These are phyloP conservation scores for Pygocentrus nattereri DNA, from an alignment of 2,797 vertebrate genomes.

Conservation along the genomic window DNA sequence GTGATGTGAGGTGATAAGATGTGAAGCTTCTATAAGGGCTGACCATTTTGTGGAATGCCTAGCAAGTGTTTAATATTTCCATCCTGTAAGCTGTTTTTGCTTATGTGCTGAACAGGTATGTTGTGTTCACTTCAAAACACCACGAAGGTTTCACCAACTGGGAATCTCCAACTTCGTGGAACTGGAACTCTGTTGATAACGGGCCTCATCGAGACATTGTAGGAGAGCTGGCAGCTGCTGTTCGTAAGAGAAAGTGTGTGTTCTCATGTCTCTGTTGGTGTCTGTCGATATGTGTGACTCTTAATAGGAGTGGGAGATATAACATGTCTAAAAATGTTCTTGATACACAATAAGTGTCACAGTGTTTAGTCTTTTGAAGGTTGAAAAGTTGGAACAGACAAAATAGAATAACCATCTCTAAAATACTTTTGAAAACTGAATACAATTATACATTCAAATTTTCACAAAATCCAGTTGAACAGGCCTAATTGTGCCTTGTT, in stretches of 20 bases:
- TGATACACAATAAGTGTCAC: no score
- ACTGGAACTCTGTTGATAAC: constrained; percentile 92
- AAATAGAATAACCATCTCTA: no score
- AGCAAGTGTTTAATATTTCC: not conserved
- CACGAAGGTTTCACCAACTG: constrained; percentile 98
- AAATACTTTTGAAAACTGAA: no score
- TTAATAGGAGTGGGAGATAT: no score
- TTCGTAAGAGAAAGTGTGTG: constrained; percentile 74
- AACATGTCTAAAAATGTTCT: no score
- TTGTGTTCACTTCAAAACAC: constrained; percentile 94
- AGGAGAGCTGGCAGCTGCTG: constrained; percentile 85
- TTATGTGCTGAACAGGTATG: constrained; percentile 80
- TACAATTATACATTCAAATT: no score
- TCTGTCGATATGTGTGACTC: not conserved
- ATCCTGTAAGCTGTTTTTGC: not conserved
- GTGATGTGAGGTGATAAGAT: not conserved
- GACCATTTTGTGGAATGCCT: not conserved
- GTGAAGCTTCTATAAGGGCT: not conserved
- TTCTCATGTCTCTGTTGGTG: not conserved
- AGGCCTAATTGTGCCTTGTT: no score
- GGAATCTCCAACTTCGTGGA: constrained; percentile 90
- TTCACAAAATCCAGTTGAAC: no score
- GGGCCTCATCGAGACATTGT: constrained; percentile 92
- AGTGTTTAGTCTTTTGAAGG: no score
- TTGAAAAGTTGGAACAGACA: no score